Evolutionary conservation across 2,888 invertebrate species (phyloP), one percentile per base, ranked within the genome.

Genomic region (Mactromeris polynyma): DNA sequence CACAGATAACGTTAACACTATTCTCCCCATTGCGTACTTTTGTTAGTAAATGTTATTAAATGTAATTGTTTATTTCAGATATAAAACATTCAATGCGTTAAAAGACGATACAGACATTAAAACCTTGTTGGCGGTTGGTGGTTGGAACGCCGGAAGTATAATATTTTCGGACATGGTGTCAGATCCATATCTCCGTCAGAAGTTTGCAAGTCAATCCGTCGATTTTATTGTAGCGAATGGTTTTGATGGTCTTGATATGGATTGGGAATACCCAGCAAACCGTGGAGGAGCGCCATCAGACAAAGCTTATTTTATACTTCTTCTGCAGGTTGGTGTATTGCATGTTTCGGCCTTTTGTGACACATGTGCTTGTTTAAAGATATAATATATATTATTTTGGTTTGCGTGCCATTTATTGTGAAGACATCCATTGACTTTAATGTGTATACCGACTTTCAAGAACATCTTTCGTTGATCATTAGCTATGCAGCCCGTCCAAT

Each of bases 241-340:
- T 19, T 96, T 96, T 86, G 95, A 96, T 86, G 96, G 96, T n/a
- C 93, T 96, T 31, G 96, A 96, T 87, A 92, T 96, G 33, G 95
- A 95, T 83, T 96, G 96, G 96, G 96, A 96, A 83, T 96, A 95
- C 83, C 96, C 96, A 19, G 95, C 94, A 4, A 92, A 87, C 58
- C 88, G 96, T 80, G 96, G 95, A 26, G 95, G 95, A 54, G 91
- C 91, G 0, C 88, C 93, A 0, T 88, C 91, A 36, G 96, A 96
- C 85, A 95, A 94, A 87, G 87, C 88, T 14, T 93, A 93, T 38
- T 96, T 95, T 81, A 93, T 93, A 1, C 46, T 83, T 2, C 83
- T 95, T 19, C 42, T 94, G 19, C 89, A 94, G 94, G 95, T 96
- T 33, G 1, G 58, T 21, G 2, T 21, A 26, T 58, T n/a, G 19